Conservation (phyloP, 2,113 vertebrate species). For the Pungitius pungitius region DNA sequence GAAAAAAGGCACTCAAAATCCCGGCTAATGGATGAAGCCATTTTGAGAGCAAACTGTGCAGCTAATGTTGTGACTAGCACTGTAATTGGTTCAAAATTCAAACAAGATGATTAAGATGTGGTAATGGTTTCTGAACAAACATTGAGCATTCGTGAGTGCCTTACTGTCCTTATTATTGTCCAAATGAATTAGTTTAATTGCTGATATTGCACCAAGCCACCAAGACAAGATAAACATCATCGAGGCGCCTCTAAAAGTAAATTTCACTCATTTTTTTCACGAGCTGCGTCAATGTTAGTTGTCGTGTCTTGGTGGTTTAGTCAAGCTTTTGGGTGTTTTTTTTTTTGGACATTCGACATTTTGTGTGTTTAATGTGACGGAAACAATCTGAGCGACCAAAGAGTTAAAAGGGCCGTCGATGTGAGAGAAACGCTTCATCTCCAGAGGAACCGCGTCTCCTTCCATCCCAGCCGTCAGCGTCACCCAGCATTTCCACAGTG, state of each 20-base stretch:
- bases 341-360: background rate
- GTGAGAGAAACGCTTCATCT: slow-evolving; percentile 55
- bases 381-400: slow-evolving; percentile 17
- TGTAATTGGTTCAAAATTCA: slow-evolving; percentile 63
- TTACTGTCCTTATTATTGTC: slow-evolving; percentile 41
- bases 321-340: slow-evolving; percentile 1
- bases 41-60: slow-evolving; percentile 60
- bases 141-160: slow-evolving; percentile 33
- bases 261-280: background rate
- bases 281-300: too few relatives aligned
- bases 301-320: too few relatives aligned
- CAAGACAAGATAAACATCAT: slow-evolving; percentile 18
- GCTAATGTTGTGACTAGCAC: slow-evolving; percentile 65
- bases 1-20: slow-evolving; percentile 60
- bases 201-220: slow-evolving; percentile 27
- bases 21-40: slow-evolving; percentile 52
- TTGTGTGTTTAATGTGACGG: background rate
- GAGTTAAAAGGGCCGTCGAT: slow-evolving; percentile 29
- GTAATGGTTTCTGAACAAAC: slow-evolving; percentile 57
- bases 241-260: slow-evolving; percentile 4
- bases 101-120: slow-evolving; percentile 61
- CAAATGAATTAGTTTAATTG: slow-evolving; percentile 34
- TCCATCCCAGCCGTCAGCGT: slow-evolving; percentile 59
- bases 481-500: slow-evolving; percentile 68
- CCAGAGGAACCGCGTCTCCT: slow-evolving; percentile 62